A percentile compares a stretch with the other conserved stretches of the same genome.
Conservation (phyloP, 2,888 invertebrate species). For the Noctua janthe region DNA sequence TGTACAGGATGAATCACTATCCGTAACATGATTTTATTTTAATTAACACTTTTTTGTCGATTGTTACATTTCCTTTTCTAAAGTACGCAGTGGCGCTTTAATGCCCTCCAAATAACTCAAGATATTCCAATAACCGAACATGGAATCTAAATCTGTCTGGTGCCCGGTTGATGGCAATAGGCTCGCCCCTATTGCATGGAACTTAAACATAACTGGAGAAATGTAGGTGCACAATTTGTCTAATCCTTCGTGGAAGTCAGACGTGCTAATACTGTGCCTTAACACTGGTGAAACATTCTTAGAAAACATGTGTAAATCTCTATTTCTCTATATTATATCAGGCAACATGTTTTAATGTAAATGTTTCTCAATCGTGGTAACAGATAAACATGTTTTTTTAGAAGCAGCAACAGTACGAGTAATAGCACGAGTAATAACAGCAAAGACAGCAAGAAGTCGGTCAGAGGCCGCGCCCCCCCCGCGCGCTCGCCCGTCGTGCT, state of each 20-base stretch:
- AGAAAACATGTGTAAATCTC: too few relatives aligned
- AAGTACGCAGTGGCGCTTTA: not conserved
- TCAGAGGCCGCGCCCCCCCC: constrained; percentile 69
- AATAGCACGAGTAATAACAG: constrained; percentile 62
- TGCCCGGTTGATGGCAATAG: not conserved
- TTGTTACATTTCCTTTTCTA: not conserved
- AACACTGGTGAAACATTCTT: too few relatives aligned
- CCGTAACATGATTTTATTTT: not conserved
- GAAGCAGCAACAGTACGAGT: constrained; percentile 33
- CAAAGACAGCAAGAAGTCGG: constrained; percentile 80
- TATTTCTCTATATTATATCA: too few relatives aligned
- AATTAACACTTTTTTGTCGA: not conserved
- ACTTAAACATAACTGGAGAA: not conserved
- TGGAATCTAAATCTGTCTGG: not conserved
- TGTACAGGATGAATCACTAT: not conserved
- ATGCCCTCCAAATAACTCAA: not conserved
- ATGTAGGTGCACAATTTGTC: not conserved
- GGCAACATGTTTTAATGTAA: too few relatives aligned
- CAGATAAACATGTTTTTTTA: not conserved
- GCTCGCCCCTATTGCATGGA: not conserved
- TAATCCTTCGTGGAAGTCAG: not conserved
- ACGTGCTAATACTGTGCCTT: not conserved
- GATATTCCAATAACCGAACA: not conserved
- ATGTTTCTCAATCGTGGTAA: not conserved
- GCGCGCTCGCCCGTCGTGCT: constrained; percentile 76